phyloP scores from a whole-genome alignment of 2,113 vertebrate genomes.

The Dryoscopus gambensis region DNA sequence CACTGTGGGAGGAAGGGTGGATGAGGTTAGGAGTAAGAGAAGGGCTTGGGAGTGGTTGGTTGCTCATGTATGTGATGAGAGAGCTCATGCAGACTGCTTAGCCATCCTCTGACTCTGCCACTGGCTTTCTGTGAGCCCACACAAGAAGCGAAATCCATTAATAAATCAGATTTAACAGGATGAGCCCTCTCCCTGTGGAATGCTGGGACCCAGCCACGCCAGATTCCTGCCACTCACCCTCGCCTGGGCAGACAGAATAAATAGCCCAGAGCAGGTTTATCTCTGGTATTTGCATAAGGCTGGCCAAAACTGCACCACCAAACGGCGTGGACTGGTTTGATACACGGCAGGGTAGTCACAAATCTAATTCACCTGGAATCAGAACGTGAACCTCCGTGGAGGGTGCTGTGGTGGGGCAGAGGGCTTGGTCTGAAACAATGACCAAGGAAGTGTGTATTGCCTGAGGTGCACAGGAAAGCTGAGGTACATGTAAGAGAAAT shows the following conservation, averaged over 20 bases:
- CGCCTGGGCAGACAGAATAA: background rate
- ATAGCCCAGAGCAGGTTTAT: background rate
- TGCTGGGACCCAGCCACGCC: background rate
- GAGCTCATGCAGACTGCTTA: background rate
- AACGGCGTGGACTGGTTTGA: background rate
- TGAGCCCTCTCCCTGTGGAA: background rate
- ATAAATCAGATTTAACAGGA: background rate
- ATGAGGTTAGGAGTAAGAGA: background rate
- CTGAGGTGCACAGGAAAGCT: background rate
- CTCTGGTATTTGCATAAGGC: background rate
- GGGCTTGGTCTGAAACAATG: background rate
- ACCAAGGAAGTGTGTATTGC: background rate
- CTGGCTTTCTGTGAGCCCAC: background rate
- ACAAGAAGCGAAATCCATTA: background rate
- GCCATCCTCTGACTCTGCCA: background rate
- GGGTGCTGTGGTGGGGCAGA: background rate
- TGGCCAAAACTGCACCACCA: background rate
- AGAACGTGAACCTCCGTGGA: background rate
- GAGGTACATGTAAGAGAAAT: background rate
- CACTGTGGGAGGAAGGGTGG: rapidly evolving
- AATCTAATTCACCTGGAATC: background rate
- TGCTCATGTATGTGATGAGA: background rate
- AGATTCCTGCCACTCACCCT: background rate
- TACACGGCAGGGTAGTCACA: background rate
- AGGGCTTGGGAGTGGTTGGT: background rate